Evolutionary conservation across 2,797 vertebrate species (phyloP), one percentile per base, ranked within the genome.

Genomic region (Morelia viridis): DNA sequence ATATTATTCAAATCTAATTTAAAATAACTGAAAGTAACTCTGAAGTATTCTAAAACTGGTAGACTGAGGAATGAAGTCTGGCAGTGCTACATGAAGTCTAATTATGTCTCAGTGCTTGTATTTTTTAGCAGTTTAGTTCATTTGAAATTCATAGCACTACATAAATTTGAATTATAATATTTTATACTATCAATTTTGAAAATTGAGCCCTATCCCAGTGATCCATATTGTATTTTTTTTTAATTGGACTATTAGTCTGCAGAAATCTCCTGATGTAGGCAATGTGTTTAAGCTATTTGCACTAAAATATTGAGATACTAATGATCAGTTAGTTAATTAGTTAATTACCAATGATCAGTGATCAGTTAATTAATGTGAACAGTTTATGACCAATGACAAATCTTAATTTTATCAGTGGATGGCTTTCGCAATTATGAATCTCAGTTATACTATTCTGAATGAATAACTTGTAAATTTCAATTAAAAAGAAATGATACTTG

Each of bases 251-350:
- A 71, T n/a, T 86, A 92, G 13, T 60, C 28, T 50, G 12, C 71
- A 15, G 28, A 19, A 85, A 92, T 86, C 28, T 56, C 57, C 85
- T 53, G 41, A 90, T 80, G 53, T 7, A 87, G 41, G 46, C 26
- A 56, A 90, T 57, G n/a, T 50, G 56, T 87, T 87, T 76, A 80
- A 90, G 46, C 41, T 56, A 68, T 53, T 41, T 56, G 5, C 85
- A 89, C 24, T 86, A n/a, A n/a, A 91, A 87, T 89, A 76, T 6
- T 60, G 28, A 85, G 41, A 86, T 76, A 85, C 11, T 86, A 84
- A 50, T 62, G n/a, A 90, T 46, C 5, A 1, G 22, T 57, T 68
- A 60, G 60, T 89, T 89, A 58, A 89, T 65, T 46, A 68, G 86
- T 89, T 57, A 65, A 88, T 53, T 41, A 71, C 76, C 31, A 61